Evolutionary conservation across 2,888 invertebrate species (phyloP).

Genomic region (Xanthia togata): DNA sequence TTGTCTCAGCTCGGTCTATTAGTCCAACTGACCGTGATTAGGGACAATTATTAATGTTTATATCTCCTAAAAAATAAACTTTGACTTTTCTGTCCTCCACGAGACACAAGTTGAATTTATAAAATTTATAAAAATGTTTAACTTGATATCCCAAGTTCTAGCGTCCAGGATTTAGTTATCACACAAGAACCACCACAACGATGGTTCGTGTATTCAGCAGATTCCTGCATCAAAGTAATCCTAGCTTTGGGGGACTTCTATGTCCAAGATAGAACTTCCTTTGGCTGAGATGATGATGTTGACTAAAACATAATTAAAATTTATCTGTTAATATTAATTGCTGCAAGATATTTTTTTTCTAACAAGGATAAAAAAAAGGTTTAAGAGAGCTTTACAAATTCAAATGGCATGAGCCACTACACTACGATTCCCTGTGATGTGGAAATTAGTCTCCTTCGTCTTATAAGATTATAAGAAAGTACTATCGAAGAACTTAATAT

Average conservation of each 20-base stretch:
- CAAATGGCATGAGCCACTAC: not conserved
- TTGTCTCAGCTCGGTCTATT: conserved; percentile 2
- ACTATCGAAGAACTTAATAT: too few species aligned
- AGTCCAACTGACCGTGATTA: not conserved
- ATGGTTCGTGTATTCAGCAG: not conserved
- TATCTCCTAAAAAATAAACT: not conserved
- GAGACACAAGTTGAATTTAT: not conserved
- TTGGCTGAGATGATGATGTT: not conserved
- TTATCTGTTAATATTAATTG: not conserved
- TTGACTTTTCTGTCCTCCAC: too few species aligned
- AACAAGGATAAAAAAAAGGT: not conserved
- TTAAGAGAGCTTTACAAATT: not conserved
- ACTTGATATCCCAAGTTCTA: not conserved
- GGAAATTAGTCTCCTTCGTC: not conserved
- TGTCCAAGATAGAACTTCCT: not conserved
- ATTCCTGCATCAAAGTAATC: not conserved
- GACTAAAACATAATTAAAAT: too few species aligned
- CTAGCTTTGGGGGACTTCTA: not conserved
- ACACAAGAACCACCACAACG: not conserved
- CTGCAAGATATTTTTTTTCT: not conserved
- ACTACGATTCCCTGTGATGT: not conserved
- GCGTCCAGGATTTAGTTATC: not conserved
- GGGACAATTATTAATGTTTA: conserved; percentile 6
- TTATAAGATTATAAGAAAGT: not conserved
- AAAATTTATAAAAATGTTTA: too few species aligned